Evolutionary conservation across 2,797 vertebrate genomes (phyloP).

Genomic region (Thaleichthys pacificus): DNA sequence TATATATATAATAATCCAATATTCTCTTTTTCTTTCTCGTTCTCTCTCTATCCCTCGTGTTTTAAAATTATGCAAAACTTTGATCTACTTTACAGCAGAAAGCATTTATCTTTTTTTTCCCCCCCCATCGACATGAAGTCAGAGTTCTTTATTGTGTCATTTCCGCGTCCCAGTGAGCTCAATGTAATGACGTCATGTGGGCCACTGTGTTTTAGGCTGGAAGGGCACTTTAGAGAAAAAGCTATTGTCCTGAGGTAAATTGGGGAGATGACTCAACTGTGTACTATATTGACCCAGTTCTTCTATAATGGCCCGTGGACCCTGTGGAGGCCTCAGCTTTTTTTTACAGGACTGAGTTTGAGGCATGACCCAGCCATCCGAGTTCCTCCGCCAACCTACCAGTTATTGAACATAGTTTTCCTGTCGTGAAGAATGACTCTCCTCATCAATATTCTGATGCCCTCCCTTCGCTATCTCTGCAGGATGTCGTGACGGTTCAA

Average conservation of each 20-base stretch:
- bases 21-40: too few relatives aligned
- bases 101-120: too few relatives aligned
- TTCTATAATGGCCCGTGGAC: constrained; percentile 6
- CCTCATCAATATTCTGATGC: neutral
- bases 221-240: constrained; percentile 4
- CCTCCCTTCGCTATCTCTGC: constrained; percentile 16
- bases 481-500: constrained; percentile 14
- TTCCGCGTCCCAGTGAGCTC: too few relatives aligned
- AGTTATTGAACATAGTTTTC: constrained; percentile 31
- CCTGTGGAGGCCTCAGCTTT: neutral
- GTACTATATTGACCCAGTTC: constrained; percentile 11
- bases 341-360: constrained; percentile 6
- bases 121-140: too few relatives aligned
- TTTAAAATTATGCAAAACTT: too few relatives aligned
- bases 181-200: too few relatives aligned
- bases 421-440: neutral
- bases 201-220: neutral
- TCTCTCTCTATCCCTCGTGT: too few relatives aligned
- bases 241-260: constrained; percentile 3
- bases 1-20: too few relatives aligned
- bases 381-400: constrained; percentile 14
- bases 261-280: neutral
- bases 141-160: too few relatives aligned
- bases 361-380: constrained; percentile 12
- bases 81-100: too few relatives aligned